Evolutionary conservation across 2,113 vertebrate genomes (phyloP).

Genomic region (Oncorhynchus tshawytscha): DNA sequence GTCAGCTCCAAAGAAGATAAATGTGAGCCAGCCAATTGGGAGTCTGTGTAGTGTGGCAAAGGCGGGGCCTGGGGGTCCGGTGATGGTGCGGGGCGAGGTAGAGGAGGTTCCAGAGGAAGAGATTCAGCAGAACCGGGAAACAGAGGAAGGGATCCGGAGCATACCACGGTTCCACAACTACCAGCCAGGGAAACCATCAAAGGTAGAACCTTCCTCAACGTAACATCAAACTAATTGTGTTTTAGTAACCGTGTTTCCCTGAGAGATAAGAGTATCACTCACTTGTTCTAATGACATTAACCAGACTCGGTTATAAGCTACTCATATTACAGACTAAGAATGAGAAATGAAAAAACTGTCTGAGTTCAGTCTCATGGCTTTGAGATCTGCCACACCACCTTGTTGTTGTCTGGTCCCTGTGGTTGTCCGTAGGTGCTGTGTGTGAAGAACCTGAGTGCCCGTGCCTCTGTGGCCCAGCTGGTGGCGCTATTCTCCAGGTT

Average conservation of each 20-base stretch:
- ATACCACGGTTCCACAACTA: conserved; percentile 87
- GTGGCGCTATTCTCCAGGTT: conserved; percentile 90
- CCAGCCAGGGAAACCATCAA: conserved; percentile 81
- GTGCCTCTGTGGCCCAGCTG: conserved; percentile 80
- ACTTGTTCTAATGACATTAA: background rate
- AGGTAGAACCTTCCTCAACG: conserved; percentile 64
- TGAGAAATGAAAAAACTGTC: background rate
- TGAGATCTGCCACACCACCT: no score
- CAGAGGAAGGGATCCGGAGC: conserved; percentile 79
- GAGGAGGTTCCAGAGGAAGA: conserved; percentile 81
- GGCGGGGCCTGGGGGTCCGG: conserved; percentile 62
- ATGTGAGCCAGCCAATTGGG: conserved; percentile 69
- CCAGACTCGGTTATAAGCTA: background rate
- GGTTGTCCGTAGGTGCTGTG: conserved; percentile 82
- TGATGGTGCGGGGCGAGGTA: conserved; percentile 64
- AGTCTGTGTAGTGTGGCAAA: conserved; percentile 54
- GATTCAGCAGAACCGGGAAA: conserved; percentile 81
- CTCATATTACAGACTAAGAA: background rate
- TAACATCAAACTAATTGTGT: background rate
- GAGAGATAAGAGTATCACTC: background rate
- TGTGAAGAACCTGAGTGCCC: conserved; percentile 86
- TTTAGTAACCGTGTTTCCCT: background rate
- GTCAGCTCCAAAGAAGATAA: conserved; percentile 52
- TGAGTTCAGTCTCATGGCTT: no score
- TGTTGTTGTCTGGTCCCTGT: background rate